A percentile compares a stretch with the other conserved stretches of the same genome.
Evolutionary conservation across 2,113 vertebrate species (phyloP).

Genomic region (Peromyscus maniculatus): DNA sequence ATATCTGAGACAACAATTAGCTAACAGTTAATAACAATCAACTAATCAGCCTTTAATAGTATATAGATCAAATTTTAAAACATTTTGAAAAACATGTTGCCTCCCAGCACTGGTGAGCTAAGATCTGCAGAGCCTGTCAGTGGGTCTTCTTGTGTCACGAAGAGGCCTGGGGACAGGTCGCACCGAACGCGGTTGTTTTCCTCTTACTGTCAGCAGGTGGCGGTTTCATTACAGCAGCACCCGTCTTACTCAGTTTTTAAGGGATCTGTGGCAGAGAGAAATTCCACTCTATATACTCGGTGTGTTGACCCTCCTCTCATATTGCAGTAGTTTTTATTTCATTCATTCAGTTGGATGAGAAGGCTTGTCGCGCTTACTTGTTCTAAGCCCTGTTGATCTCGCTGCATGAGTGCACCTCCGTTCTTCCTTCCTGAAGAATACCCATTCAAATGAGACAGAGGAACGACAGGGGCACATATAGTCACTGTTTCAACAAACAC

Average conservation of each 20-base stretch:
- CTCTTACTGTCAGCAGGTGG: background rate
- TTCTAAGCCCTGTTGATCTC: background rate
- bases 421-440: background rate
- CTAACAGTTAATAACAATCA: background rate
- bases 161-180: background rate
- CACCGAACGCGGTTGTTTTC: background rate
- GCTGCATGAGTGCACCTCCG: no score
- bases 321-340: background rate
- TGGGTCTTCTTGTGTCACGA: background rate
- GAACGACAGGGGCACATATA: background rate
- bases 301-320: fast-evolving
- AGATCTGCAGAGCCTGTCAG: background rate
- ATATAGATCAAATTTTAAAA: background rate
- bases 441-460: background rate
- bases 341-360: fast-evolving
- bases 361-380: no score
- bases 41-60: background rate
- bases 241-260: no score
- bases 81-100: background rate
- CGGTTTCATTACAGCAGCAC: background rate
- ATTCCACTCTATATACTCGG: background rate
- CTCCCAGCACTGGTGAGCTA: background rate
- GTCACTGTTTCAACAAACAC: background rate
- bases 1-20: background rate
- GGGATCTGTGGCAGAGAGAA: background rate